Conservation (phyloP, 2,797 vertebrate species). For the Chelidonichthys spinosus region DNA sequence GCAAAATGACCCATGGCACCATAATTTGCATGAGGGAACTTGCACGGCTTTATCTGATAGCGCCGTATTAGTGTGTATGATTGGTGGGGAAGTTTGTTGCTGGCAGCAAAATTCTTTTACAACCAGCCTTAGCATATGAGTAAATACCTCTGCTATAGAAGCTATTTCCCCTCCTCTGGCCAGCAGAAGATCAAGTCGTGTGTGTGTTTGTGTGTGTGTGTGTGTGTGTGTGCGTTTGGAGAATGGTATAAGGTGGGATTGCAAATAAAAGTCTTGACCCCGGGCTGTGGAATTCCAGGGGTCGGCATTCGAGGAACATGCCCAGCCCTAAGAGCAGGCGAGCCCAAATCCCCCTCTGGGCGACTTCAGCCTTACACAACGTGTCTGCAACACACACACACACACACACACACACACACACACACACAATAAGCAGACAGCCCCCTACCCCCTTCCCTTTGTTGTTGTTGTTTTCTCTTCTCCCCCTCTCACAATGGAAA, state of each 20-base stretch:
- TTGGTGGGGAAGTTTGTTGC: slow-evolving; percentile 45
- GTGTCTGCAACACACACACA: slow-evolving; percentile 48
- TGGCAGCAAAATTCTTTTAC: slow-evolving; percentile 61
- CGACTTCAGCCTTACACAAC: slow-evolving; percentile 69
- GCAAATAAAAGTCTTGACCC: slow-evolving; percentile 76
- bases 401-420: slow-evolving; percentile 50
- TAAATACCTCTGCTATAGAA: slow-evolving; percentile 58
- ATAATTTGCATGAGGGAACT: slow-evolving; percentile 65
- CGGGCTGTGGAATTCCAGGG: slow-evolving; percentile 77
- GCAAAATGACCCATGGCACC: slow-evolving; percentile 42
- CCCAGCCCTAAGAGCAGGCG: slow-evolving; percentile 70
- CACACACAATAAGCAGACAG: slow-evolving; percentile 64
- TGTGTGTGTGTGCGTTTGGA: slow-evolving; percentile 38
- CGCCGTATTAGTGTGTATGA: slow-evolving; percentile 45
- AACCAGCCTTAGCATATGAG: slow-evolving; percentile 44
- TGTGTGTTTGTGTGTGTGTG: slow-evolving; percentile 38
- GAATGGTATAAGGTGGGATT: slow-evolving; percentile 65
- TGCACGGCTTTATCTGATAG: slow-evolving; percentile 66
- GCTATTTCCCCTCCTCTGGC: slow-evolving; percentile 47
- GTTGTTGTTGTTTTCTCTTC: slow-evolving; percentile 78
- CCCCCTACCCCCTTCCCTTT: slow-evolving; percentile 77
- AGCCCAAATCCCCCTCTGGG: slow-evolving; percentile 73
- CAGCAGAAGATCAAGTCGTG: slow-evolving; percentile 30
- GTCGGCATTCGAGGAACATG: slow-evolving; percentile 75
- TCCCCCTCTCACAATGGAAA: slow-evolving; percentile 70